These are phyloP conservation scores for Belonocnema kinseyi DNA, from an alignment of 1,140 invertebrate genomes.

Conservation along the genomic window DNA sequence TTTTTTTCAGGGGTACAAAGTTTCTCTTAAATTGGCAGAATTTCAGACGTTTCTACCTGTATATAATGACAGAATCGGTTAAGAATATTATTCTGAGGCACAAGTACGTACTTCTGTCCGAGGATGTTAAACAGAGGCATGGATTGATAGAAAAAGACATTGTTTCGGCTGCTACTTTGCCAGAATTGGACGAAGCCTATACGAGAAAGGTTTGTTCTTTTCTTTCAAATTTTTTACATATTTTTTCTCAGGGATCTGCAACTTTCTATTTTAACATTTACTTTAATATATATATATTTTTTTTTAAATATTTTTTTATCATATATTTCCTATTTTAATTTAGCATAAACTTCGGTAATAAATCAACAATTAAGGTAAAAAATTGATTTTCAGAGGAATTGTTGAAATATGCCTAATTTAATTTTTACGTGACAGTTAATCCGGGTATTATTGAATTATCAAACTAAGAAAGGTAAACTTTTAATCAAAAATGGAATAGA, in stretches of 20 bases:
- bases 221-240: constrained; percentile 33
- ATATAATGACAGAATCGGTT: constrained; percentile 94
- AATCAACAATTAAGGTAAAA: too few relatives aligned
- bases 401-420: too few relatives aligned
- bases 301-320: too few relatives aligned
- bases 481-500: too few relatives aligned
- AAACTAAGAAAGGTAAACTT: too few relatives aligned
- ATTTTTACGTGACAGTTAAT: too few relatives aligned
- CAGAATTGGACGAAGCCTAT: constrained; percentile 92
- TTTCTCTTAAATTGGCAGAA: constrained; percentile 90
- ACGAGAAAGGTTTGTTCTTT: constrained; percentile 78
- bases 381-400: too few relatives aligned
- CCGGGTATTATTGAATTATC: too few relatives aligned
- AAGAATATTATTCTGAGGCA: constrained; percentile 89
- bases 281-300: too few relatives aligned
- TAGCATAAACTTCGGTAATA: too few relatives aligned
- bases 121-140: constrained; percentile 83
- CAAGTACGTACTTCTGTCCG: constrained; percentile 84
- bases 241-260: constrained; percentile 34
- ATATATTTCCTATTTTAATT: too few relatives aligned
- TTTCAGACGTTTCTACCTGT: constrained; percentile 91
- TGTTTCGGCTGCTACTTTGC: constrained; percentile 88
- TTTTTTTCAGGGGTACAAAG: constrained; percentile 83
- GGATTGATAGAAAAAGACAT: constrained; percentile 87
- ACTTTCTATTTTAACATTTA: too few relatives aligned